Base-by-base conservation (phyloP, 2,113 vertebrate species). In the Brachyistius frenatus region DNA sequence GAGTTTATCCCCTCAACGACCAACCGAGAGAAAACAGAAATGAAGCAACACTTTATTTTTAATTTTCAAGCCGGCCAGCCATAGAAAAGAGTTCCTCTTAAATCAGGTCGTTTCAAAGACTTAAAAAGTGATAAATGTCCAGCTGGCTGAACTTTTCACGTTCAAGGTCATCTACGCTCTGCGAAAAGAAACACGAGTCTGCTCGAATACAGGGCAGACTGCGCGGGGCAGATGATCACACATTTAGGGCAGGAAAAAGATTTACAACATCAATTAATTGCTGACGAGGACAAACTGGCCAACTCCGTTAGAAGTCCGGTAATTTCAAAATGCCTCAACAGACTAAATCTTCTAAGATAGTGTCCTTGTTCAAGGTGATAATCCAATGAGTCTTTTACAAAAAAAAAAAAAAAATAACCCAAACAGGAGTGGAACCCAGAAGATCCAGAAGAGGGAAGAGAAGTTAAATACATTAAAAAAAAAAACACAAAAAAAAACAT, bases 21-120 rank as follows among this genome's bases (percentile, higher is more conserved):
- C 78, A 84, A 86, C 77, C 47, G 35, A 75, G 72, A 88, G 81
- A 84, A 30, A 89, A 87, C 65, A 86, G 61, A 88, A 91, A 90
- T 32, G 14, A 88, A 87, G 67, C 65, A 72, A 79, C 79, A 76
- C 55, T 70, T 89, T 23, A 23, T 23, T 23, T 23, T 23, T 23
- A 23, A 23, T 23, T 78, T 37, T 79, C 64, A 79, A 87, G 79
- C 61, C 79, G 84, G 74, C 78, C 82, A 84, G 81, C 78, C 79
- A 91, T 80, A 90, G 4, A 91, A 87, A 89, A 87, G 41, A 57
- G 63, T 86, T 89, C 58, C 36, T 87, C 73, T 74, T 77, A 74
- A 88, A 85, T 70, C 3, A 36, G 66, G 63, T 61, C 32, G 56
- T 88, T 90, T 85, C 68, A 78, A 86, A 84, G 63, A 85, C 73